phyloP scores from a whole-genome alignment of 2,888 invertebrate species.

The Lithophane leautieri region DNA sequence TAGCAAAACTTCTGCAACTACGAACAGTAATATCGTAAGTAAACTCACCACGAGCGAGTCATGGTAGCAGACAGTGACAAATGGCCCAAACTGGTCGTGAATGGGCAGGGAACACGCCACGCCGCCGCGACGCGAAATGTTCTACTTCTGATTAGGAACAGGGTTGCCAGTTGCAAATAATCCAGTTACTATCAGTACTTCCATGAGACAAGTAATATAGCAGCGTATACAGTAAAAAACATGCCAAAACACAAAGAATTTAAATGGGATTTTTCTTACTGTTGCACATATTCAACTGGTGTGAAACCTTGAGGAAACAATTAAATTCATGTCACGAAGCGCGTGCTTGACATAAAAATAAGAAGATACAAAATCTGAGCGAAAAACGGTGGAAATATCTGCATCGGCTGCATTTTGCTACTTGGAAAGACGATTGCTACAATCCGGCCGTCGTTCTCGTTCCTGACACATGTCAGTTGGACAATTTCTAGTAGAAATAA shows the following conservation, averaged over 20 bases:
- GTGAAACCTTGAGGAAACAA: background rate
- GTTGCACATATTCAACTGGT: constrained; percentile 5
- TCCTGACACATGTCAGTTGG: no score
- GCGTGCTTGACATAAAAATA: constrained; percentile 1
- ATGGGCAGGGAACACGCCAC: constrained; percentile 55
- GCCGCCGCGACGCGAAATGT: constrained; percentile 48
- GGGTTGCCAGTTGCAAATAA: constrained; percentile 51
- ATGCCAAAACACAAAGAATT: background rate
- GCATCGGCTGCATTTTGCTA: background rate
- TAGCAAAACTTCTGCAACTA: constrained; percentile 45
- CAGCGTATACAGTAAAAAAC: background rate
- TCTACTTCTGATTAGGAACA: constrained; percentile 55
- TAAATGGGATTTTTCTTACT: background rate
- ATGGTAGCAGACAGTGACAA: constrained; percentile 58
- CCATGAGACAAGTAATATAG: background rate
- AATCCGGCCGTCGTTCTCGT: no score
- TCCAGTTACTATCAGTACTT: background rate
- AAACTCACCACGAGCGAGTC: constrained; percentile 41
- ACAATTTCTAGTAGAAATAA: no score
- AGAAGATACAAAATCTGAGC: background rate
- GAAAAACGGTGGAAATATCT: background rate
- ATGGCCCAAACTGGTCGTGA: constrained; percentile 48
- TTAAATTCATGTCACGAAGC: background rate
- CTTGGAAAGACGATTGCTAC: background rate
- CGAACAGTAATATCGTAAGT: constrained; percentile 51